Base-by-base conservation (phyloP, 92 coral and sea anemone species). In the Meandrina meandrites region DNA sequence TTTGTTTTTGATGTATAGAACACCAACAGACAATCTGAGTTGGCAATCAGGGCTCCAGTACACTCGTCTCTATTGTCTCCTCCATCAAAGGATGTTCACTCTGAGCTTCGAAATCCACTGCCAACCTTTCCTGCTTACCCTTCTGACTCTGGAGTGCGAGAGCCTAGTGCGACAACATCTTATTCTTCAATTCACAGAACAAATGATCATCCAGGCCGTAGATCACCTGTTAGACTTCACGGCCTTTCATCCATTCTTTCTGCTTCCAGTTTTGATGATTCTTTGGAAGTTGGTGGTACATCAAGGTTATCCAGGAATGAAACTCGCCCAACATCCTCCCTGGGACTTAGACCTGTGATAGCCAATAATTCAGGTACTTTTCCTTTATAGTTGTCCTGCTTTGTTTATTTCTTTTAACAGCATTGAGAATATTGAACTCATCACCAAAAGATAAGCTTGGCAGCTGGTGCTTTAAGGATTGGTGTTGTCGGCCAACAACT, bases 351-450 rank as follows among this genome's bases (percentile, higher is more conserved):
- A 57, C 87, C 91, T n/a, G 76, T 90, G 21, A 84, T 89, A 24
- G 74, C 83, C 1, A 93, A 90, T 86, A 91, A 89, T 70, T 94
- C 96, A 84, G 98, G 98, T 93, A 79, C 42, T 15, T 96, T 94
- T 75, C 48, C 5, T 47, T 42, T 62, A 7, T 34, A 34, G 21
- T 16, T 78, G n/a, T 42, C 62, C 8, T 4, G 6, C 60, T 40
- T 11, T 78, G 62, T 6, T 24, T 50, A 22, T 47, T 40, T 35
- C 1, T 17, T 54, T 22, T 73, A 30, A 18, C 76, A 24, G 24
- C 5, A 7, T 70, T n/a, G n/a, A n/a, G n/a, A n/a, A n/a, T n/a
- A n/a, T 70, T 70, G 13, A 70, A 34, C 32, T 27, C 45, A 40
- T 40, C 6, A 6, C 45, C 45, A 40, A 40, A 2, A 40, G 45